A percentile compares a stretch with the other conserved stretches of the same genome.
Evolutionary conservation across 2,888 invertebrate genomes (phyloP).

Genomic region (Isotomurus palustris): DNA sequence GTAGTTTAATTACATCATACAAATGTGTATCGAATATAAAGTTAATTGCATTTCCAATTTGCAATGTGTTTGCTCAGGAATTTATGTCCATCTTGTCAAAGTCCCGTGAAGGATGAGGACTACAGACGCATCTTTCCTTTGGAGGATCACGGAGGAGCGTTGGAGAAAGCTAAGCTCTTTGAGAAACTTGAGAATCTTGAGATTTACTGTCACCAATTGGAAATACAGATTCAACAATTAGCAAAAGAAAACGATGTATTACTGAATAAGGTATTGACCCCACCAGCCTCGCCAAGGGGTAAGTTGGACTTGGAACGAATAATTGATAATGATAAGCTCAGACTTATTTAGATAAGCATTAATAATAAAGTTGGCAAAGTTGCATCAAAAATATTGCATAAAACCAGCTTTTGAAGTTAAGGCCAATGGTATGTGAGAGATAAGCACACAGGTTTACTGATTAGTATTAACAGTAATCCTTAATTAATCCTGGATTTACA

Average conservation of each 20-base stretch:
- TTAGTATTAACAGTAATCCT: too few relatives aligned
- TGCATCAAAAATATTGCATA: too few relatives aligned
- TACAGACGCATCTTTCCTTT: slow-evolving; percentile 21
- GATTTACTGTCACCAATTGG: slow-evolving; percentile 32
- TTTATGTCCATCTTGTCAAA: slow-evolving; percentile 29
- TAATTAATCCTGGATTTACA: too few relatives aligned
- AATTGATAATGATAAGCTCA: too few relatives aligned
- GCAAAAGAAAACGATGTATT: slow-evolving; percentile 32
- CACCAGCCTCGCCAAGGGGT: slow-evolving; percentile 11
- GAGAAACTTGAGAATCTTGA: slow-evolving; percentile 33
- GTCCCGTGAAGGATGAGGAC: slow-evolving; percentile 18
- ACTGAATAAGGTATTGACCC: slow-evolving; percentile 18
- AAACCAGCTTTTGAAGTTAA: too few relatives aligned
- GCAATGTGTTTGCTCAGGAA: slow-evolving; percentile 6
- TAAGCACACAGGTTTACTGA: too few relatives aligned
- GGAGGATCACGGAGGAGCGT: slow-evolving; percentile 27
- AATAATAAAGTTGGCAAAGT: too few relatives aligned
- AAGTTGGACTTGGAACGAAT: not conserved
- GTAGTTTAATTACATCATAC: too few relatives aligned
- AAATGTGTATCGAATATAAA: too few relatives aligned
- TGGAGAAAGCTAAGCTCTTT: slow-evolving; percentile 26
- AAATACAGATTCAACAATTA: slow-evolving; percentile 27
- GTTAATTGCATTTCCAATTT: not conserved
- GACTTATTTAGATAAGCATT: too few relatives aligned
- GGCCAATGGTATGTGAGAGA: too few relatives aligned